Evolutionary conservation across 2,888 invertebrate genomes (phyloP).

Genomic region (Cylloceria caligata): DNA sequence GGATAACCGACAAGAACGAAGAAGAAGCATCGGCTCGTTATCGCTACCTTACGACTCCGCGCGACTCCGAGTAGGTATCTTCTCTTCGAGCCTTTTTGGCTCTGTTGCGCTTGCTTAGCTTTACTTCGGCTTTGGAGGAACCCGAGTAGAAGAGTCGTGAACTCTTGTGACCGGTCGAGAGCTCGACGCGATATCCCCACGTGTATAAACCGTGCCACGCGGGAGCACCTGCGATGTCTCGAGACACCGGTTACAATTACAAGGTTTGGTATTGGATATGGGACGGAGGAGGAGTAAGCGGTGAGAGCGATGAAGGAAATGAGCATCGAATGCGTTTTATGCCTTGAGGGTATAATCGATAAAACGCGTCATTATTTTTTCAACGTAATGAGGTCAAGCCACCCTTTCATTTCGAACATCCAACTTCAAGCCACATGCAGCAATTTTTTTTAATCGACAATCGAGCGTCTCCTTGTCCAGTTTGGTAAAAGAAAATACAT

Average conservation of each 20-base stretch:
- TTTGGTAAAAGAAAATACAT: too few species aligned
- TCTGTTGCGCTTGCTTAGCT: slow-evolving; percentile 26
- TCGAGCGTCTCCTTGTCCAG: too few species aligned
- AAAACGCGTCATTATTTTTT: slow-evolving; percentile 1
- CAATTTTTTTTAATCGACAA: too few species aligned
- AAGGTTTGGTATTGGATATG: slow-evolving; percentile 38
- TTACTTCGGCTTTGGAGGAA: slow-evolving; percentile 34
- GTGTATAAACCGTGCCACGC: slow-evolving; percentile 46
- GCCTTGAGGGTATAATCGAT: slow-evolving; percentile 4
- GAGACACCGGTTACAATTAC: slow-evolving; percentile 59
- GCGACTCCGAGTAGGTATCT: slow-evolving; percentile 35
- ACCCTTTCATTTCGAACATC: slow-evolving; percentile 5
- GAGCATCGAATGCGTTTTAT: slow-evolving; percentile 12
- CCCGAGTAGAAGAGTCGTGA: slow-evolving; percentile 57
- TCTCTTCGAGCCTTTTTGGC: slow-evolving; percentile 25
- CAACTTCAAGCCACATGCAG: too few species aligned
- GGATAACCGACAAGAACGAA: slow-evolving; percentile 47
- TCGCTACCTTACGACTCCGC: slow-evolving; percentile 59
- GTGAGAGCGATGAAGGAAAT: slow-evolving; percentile 7
- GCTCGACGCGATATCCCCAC: slow-evolving; percentile 53
- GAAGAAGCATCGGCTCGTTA: slow-evolving; percentile 67
- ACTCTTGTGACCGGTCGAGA: slow-evolving; percentile 62
- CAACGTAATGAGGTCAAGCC: neutral
- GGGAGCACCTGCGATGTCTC: slow-evolving; percentile 60
- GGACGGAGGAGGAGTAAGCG: slow-evolving; percentile 31